Evolutionary conservation across 2,888 invertebrate genomes (phyloP).

Genomic region (Spicauda simplicius): DNA sequence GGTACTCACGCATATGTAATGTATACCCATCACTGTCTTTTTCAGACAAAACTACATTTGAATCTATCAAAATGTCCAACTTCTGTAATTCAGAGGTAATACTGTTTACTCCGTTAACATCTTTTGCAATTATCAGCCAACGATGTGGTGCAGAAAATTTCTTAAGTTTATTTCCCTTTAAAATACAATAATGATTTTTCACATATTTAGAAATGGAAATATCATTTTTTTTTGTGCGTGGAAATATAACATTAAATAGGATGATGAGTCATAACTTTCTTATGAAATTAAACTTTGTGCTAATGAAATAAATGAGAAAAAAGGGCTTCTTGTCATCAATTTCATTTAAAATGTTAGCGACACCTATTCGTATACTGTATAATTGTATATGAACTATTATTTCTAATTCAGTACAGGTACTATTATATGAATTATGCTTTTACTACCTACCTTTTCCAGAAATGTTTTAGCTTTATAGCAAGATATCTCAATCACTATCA

Average conservation of each 20-base stretch:
- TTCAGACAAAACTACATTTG: conserved; percentile 58
- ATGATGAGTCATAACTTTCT: too few relatives aligned
- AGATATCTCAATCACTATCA: conserved; percentile 49
- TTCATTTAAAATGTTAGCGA: too few relatives aligned
- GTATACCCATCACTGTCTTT: conserved; percentile 41
- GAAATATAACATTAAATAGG: too few relatives aligned
- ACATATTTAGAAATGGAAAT: too few relatives aligned
- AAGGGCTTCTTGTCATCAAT: too few relatives aligned
- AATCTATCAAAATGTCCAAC: conserved; percentile 56
- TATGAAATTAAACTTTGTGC: too few relatives aligned
- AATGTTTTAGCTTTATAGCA: conserved; percentile 46
- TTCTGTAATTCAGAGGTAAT: conserved; percentile 45
- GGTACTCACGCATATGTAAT: conserved; percentile 55
- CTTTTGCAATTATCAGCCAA: conserved; percentile 59
- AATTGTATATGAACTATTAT: too few relatives aligned
- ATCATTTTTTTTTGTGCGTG: too few relatives aligned
- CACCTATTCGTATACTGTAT: too few relatives aligned
- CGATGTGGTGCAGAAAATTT: conserved; percentile 57
- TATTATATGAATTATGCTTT: too few relatives aligned
- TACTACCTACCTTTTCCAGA: conserved; percentile 50
- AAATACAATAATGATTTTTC: conserved; percentile 15
- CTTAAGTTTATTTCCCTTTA: conserved; percentile 53
- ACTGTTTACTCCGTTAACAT: background rate
- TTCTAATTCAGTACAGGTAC: too few relatives aligned
- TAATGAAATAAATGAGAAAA: too few relatives aligned